Evolutionary conservation across 2,888 invertebrate species (phyloP), one percentile per base, ranked within the genome.

Genomic region (Eledona agricola): DNA sequence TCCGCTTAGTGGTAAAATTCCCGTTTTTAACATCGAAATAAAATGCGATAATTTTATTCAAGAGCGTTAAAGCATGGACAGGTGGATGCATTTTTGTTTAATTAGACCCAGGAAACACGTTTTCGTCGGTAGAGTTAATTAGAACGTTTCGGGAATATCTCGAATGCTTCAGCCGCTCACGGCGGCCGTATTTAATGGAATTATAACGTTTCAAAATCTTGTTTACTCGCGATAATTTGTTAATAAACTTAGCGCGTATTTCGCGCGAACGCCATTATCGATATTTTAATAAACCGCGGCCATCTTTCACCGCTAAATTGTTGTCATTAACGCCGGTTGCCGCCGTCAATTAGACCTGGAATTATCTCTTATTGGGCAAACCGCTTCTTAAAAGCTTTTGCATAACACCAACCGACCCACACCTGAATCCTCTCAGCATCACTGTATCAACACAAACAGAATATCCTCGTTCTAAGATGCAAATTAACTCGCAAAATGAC

Each of bases 21-120:
- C 35, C 43, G 32, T 12, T 42, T 28, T 17, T 32, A 35, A 51
- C 45, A 53, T 23, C 19, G 23, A 43, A 34, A 55, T 51, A 56
- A 52, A 57, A 57, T 50, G 50, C 42, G 53, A 57, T 52, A 57
- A 57, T 57, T 53, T 57, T 53, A 57, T 57, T 57, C 43, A 49
- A 43, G 31, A 37, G 54, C 50, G 43, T 38, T 43, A 45, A 49
- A 50, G 31, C 49, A 55, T 32, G 35, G 54, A 42, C 58, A 59
- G 58, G 58, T 57, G 59, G 58, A 20, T 47, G 31, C 50, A 52
- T 56, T 57, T 57, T 55, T 51, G 42, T 49, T 58, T 59, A 59
- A 59, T 59, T 59, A 57, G 52, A 47, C 32, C 25, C 46, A 37
- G 59, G 49, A 57, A 57, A 57, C 59, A 50, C 51, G 51, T 56